A percentile compares a stretch with the other conserved stretches of the same genome.
Evolutionary conservation across 2,113 vertebrate genomes (phyloP).

Genomic region (Eurypyga helias): DNA sequence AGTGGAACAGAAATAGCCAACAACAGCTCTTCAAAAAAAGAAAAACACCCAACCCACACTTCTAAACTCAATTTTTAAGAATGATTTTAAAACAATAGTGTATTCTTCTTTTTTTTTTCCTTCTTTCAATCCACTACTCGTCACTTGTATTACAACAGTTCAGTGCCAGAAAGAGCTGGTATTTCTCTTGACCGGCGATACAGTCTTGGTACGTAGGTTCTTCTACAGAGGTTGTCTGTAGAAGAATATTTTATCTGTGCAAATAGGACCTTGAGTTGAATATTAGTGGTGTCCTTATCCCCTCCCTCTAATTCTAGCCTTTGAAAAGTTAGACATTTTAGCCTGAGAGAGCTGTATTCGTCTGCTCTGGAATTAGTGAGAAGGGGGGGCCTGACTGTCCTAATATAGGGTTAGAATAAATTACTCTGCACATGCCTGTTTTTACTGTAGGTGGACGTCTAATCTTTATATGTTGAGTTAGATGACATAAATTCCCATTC

Average conservation of each 20-base stretch:
- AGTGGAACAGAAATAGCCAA: neutral
- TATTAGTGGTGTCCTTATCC: neutral
- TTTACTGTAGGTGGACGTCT: neutral
- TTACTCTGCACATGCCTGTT: neutral
- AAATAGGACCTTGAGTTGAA: neutral
- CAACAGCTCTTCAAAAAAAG: neutral
- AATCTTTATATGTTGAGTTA: neutral
- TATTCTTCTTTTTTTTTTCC: neutral
- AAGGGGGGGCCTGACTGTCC: neutral
- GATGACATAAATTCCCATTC: neutral
- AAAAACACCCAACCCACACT: neutral
- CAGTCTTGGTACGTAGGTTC: neutral
- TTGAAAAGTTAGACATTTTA: neutral
- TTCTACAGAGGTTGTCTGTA: neutral
- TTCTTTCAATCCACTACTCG: neutral
- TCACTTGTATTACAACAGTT: neutral
- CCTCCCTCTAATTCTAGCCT: neutral
- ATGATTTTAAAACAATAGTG: neutral
- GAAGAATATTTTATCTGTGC: neutral
- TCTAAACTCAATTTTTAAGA: neutral
- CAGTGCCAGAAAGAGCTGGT: neutral
- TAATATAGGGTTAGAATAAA: neutral
- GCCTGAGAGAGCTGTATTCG: neutral
- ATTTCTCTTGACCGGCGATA: neutral
- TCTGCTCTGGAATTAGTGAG: neutral